Conservation (phyloP, 2,888 invertebrate species). For the Dendrolimus pini region DNA sequence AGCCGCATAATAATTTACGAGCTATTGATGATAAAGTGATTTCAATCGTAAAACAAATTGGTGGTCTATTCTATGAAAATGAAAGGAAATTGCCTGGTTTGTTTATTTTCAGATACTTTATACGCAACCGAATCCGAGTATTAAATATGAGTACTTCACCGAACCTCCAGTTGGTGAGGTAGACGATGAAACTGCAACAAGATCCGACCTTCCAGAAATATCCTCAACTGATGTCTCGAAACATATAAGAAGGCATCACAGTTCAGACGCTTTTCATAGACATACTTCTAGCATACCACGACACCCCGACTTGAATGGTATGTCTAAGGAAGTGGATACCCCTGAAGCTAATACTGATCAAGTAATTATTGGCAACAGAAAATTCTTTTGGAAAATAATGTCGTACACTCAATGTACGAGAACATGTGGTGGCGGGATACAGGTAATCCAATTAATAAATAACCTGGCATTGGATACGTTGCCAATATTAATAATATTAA, state of each 20-base stretch:
- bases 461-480: constrained; percentile 1
- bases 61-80: constrained; percentile 7
- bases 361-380: constrained; percentile 62
- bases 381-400: constrained; percentile 86
- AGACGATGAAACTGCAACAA: constrained; percentile 43
- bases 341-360: constrained; percentile 37
- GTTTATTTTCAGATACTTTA: constrained; percentile 81
- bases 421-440: constrained; percentile 88
- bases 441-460: constrained; percentile 48
- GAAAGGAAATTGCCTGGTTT: constrained; percentile 7
- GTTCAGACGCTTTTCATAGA: constrained; percentile 37
- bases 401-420: constrained; percentile 88
- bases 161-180: constrained; percentile 73
- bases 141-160: constrained; percentile 92
- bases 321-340: constrained; percentile 28
- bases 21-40: background rate
- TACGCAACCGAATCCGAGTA: constrained; percentile 90
- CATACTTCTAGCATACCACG: constrained; percentile 18
- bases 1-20: background rate
- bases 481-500: background rate
- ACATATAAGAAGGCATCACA: constrained; percentile 56
- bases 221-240: constrained; percentile 35
- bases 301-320: constrained; percentile 30
- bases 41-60: background rate
- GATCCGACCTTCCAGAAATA: constrained; percentile 31